Evolutionary conservation across 2,797 vertebrate species (phyloP), one percentile per base, ranked within the genome.

Genomic region (Rachycentron canadum): DNA sequence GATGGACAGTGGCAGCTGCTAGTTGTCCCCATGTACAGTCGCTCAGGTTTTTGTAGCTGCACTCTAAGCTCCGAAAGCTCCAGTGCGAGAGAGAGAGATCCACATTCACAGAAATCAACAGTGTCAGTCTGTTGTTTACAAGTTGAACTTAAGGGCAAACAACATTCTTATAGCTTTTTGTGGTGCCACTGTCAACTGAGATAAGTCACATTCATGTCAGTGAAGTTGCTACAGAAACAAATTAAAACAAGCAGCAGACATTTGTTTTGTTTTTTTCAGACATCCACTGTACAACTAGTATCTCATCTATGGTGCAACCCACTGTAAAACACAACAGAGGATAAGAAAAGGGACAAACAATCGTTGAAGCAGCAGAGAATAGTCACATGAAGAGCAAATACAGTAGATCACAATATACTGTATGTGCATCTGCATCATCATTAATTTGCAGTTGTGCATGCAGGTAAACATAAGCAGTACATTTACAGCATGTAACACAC

Each of bases 1-100:
- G 97, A 99, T 90, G 89, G 97, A 98, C 96, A 1, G 68, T 73
- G 76, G 92, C 98, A 99, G 96, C 96, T 99, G 97, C 88, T 57
- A 1, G 78, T 56, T 68, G 75, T 94, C 94, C 95, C 94, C 93
- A 92, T 95, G 94, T 94, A 94, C 94, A 95, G 86, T 85, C 79
- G 62, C 82, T 86, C 53, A 62, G 75, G 68, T 80, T 81, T n/a
- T 66, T 76, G 82, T 59, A 77, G 83, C 80, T 43, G 7, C 30
- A 10, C 78, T 87, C 66, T 64, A 78, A 78, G 78, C 78, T 73
- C 68, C 14, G 43, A 16, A 41, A 69, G 75, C 81, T 71, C 53
- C 68, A 52, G 53, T 34, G 59, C 72, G 57, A 21, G 40, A 60
- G 43, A 71, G 43, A 69, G 59, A 28, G 17, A 45, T 60, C 47